Evolutionary conservation across 2,797 vertebrate species (phyloP), one percentile per base, ranked within the genome.

Genomic region (Hippopotamyrus pictus): DNA sequence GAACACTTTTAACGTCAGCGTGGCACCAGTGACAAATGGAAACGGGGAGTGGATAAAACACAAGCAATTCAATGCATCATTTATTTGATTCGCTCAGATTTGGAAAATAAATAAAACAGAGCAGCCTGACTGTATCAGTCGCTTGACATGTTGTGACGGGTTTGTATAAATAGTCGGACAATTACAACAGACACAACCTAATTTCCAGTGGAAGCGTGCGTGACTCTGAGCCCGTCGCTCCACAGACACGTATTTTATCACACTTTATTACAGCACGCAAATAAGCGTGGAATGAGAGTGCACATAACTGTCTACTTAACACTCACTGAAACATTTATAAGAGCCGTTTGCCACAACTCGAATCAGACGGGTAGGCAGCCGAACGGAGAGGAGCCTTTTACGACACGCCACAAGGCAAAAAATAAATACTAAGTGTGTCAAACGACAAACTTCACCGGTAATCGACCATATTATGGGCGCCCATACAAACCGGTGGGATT

Each of bases 281-380:
- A 97, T 96, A 95, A 97, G 94, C 94, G 94, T 94, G 94, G 95
- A 95, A 96, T 96, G 95, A 96, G 94, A 96, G 95, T 92, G 94
- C 95, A 94, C 94, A 95, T 96, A 96, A 96, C 95, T 95, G 95
- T 96, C 96, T 96, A 96, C 96, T 97, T 97, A 97, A 95, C 87
- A 93, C 96, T 96, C 96, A 96, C 95, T 96, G 96, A 96, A 96
- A 96, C 95, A 96, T 97, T 97, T 97, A 97, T 97, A 96, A 96
- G 95, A 95, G 95, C 94, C 93, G 94, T 95, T 96, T n/a, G 73
- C 96, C 96, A 94, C 94, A 93, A 95, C 95, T 95, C 96, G 95
- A 96, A 96, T 95, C 95, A 94, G 93, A 96, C 94, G 94, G 93
- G 93, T 93, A 69, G 95, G 94, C 90, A 88, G 93, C 93, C 94